Base-by-base conservation (phyloP, 37 sponge, comb jelly and placozoan genomes). In the Bolinopsis microptera region DNA sequence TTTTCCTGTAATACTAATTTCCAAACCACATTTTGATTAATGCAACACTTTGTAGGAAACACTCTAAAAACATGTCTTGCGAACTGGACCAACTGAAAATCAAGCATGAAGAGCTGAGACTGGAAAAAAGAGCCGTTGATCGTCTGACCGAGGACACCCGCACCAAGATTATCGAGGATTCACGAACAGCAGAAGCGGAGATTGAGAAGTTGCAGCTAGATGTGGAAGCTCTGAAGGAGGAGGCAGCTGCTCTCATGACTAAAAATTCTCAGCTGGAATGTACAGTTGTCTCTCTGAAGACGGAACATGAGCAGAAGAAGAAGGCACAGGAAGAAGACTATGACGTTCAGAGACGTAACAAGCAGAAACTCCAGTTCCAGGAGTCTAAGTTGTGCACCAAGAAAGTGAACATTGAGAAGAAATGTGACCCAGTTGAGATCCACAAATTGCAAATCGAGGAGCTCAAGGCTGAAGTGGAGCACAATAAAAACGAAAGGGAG, bases 361-460 rank as follows among this genome's bases (percentile, higher is more conserved):
- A 77, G 21, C 80, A 77, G 80, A 77, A 77, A 18, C 32, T 33
- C 18, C 80, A 77, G 35, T 77, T 77, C 80, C 35, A 32, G 80
- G 80, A 77, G 33, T 31, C 80, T 32, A 77, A 77, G 36, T 36
- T 77, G 18, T 77, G 80, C 37, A 77, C 80, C 35, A 77, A 77
- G 80, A 77, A 77, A 36, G 80, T 77, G 18, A 77, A 77, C 80
- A 77, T 77, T 77, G 80, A 77, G 80, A 77, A 77, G 80, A 77
- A 77, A 18, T 77, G 80, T 77, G 80, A 77, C 35, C 80, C 27
- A 32, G 32, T 77, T 77, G 80, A 77, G 32, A 36, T 77, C 21
- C 27, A 32, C 33, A 77, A 77, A 27, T 36, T 77, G 35, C 80
- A 77, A 34, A 32, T 77, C 36, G 32, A 77, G 80, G 80, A 77